A percentile compares a stretch with the other conserved stretches of the same genome.
Evolutionary conservation across 1,140 invertebrate genomes (phyloP).

Genomic region (Laupala kohalensis): DNA sequence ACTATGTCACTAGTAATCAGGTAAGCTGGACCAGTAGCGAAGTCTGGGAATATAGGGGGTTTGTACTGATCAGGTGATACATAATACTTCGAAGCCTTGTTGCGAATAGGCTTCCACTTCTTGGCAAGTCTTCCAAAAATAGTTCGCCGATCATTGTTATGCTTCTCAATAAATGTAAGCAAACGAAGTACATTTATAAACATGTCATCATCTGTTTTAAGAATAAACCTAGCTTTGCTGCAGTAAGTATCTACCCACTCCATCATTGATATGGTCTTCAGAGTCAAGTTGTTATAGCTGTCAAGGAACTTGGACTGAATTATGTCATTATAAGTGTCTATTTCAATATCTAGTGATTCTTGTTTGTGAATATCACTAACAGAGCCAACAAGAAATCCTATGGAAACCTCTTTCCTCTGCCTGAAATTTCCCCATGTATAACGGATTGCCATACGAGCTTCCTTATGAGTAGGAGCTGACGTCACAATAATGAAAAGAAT

Average conservation of each 20-base stretch:
- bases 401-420: slow-evolving; percentile 49
- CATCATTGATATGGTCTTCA: slow-evolving; percentile 72
- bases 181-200: slow-evolving; percentile 74
- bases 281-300: slow-evolving; percentile 73
- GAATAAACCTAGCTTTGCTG: slow-evolving; percentile 51
- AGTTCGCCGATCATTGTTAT: slow-evolving; percentile 46
- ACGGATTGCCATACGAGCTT: slow-evolving; percentile 60
- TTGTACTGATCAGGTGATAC: slow-evolving; percentile 60
- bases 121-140: slow-evolving; percentile 71
- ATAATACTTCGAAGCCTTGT: slow-evolving; percentile 73
- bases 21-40: slow-evolving; percentile 79
- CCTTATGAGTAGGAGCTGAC: slow-evolving; percentile 59
- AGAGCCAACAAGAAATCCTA: slow-evolving; percentile 27
- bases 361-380: slow-evolving; percentile 28
- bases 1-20: slow-evolving; percentile 55
- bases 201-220: slow-evolving; percentile 88
- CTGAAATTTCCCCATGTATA: slow-evolving; percentile 76
- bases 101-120: slow-evolving; percentile 73
- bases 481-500: slow-evolving; percentile 61
- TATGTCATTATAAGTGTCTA: slow-evolving; percentile 60
- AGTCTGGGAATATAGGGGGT: slow-evolving; percentile 57
- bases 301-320: slow-evolving; percentile 66
- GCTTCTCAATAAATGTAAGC: slow-evolving; percentile 51
- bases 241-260: slow-evolving; percentile 75
- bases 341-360: slow-evolving; percentile 43